These are phyloP conservation scores for Troides aeacus DNA, from an alignment of 2,888 invertebrate species.

Conservation along the genomic window DNA sequence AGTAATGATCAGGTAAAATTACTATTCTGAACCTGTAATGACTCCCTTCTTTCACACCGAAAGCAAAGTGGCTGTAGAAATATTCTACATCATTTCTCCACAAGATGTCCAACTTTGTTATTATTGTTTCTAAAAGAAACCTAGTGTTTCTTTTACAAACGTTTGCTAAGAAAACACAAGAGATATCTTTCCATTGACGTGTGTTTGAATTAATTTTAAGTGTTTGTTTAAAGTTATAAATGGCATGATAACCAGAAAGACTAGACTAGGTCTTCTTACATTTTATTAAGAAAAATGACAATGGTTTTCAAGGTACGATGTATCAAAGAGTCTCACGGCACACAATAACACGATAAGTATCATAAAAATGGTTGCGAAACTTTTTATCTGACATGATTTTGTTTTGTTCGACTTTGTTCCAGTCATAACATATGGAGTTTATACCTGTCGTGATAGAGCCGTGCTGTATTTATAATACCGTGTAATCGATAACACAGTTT, in stretches of 20 bases:
- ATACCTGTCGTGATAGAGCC: background rate
- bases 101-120: no score
- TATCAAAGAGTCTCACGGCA: slow-evolving; percentile 56
- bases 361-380: slow-evolving; percentile 59
- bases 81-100: no score
- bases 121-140: no score
- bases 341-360: slow-evolving; percentile 57
- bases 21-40: no score
- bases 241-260: background rate
- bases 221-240: no score
- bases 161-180: no score
- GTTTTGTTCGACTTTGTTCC: slow-evolving; percentile 11
- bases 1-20: no score
- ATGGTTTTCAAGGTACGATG: slow-evolving; percentile 17
- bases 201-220: no score
- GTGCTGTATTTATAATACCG: background rate
- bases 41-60: no score
- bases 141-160: no score
- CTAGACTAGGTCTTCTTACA: background rate
- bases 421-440: slow-evolving; percentile 37
- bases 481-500: background rate
- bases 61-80: no score
- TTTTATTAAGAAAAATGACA: slow-evolving; percentile 12
- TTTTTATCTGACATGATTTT: slow-evolving; percentile 48
- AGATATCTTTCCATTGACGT: no score